Evolutionary conservation across 2,797 vertebrate genomes (phyloP), one percentile per base, ranked within the genome.

Genomic region (Podarcis lilfordi): DNA sequence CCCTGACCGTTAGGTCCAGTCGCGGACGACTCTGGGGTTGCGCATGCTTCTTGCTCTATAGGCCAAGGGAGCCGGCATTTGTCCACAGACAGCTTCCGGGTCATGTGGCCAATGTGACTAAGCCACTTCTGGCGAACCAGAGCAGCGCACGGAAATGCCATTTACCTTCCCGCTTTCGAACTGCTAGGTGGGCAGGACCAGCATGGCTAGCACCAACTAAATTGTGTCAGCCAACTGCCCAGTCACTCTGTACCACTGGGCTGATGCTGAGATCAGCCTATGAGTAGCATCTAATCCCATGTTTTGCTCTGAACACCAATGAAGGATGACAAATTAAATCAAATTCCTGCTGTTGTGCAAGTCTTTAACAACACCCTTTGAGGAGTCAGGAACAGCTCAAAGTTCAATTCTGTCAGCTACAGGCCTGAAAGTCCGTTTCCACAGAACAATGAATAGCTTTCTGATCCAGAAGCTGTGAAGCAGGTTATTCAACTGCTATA

Each of bases 331-430:
- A 59, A 93, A 93, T 91, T 93, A 93, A 93, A 92, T 91, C 87
- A 87, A 90, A 37, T n/a, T 71, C 78, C 83, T 92, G 93, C 85
- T 87, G 84, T 91, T 89, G 89, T 91, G 94, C 92, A 90, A 92
- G 91, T 91, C 94, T 92, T 96, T 90, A 86, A 90, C 91, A 89
- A 92, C 94, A 90, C 88, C 3, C 7, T 29, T 90, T 89, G 89
- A 95, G 89, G 92, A 89, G 86, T 92, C 82, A 92, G 85, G 88
- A 86, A 94, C 84, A 88, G 92, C 90, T 93, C 95, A 94, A 86
- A 95, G 94, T 94, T 94, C 93, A 95, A 92, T 94, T 84, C 91
- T 94, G 92, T 91, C 90, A 94, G 82, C 92, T 94, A 88, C 80
- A 92, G 92, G 94, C 84, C 92, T 91, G 94, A 93, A 95, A 91